Base-by-base conservation (phyloP, 1,140 invertebrate species). In the Atta texana region DNA sequence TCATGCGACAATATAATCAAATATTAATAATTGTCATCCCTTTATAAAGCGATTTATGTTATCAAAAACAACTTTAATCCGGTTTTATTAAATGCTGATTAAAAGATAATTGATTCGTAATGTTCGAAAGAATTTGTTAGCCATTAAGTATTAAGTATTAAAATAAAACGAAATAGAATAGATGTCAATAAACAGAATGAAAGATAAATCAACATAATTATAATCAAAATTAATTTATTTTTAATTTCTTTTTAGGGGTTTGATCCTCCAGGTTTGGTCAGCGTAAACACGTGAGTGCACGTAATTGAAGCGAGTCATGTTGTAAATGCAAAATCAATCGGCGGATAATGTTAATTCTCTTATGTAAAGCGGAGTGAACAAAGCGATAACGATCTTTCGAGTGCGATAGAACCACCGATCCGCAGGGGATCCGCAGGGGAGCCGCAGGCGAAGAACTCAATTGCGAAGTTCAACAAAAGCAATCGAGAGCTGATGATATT, bases 21-120 rank as follows among this genome's bases (percentile, higher is more conserved):
- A 87, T 66, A 92, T 89, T 89, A 91, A 93, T 92, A 92, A 94
- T 92, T 91, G 92, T 92, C 90, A 92, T 93, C 87, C 90, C 91
- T 90, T 92, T 92, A 92, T 88, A 89, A 92, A 91, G 76, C 88
- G 85, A 89, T 88, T 66, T 81, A 90, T 75, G 88, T 44, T 69
- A 68, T 49, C 14, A 59, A 39, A 80, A 80, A 31, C 49, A 1
- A 68, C 55, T 55, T 80, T 34, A 34, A 49, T 61, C 12, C 31
- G 18, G 39, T 66, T 66, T 34, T 66, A 66, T 31, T 44, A 39
- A 34, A 66, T 7, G 18, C 59, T 72, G 12, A 44, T 34, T 75
- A 21, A 66, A 63, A 80, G 28, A 44, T 18, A 55, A 21, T 71
- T 39, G 14, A 61, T 74, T 61, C 10, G 34, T 59, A n/a, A 57